Evolutionary conservation across 2,113 vertebrate species (phyloP).

Genomic region (Cervus canadensis): DNA sequence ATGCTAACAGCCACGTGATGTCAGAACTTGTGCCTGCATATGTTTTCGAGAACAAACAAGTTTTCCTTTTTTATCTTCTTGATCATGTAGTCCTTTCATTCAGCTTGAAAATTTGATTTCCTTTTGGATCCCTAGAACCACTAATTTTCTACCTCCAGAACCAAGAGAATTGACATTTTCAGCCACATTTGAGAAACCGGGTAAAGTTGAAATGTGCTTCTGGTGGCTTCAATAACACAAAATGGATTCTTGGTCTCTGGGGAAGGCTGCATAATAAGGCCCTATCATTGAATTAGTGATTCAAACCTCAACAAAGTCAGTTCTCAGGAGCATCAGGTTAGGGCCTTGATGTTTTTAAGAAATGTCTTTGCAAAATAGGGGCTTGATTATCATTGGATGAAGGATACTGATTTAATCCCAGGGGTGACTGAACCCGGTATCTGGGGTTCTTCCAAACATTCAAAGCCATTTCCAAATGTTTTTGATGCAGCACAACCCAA

Average conservation of each 20-base stretch:
- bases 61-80: slow-evolving; percentile 48
- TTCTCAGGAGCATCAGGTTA: slow-evolving; percentile 42
- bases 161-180: slow-evolving; percentile 38
- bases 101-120: slow-evolving; percentile 52
- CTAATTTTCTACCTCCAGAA: slow-evolving; percentile 50
- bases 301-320: slow-evolving; percentile 41
- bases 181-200: slow-evolving; percentile 40
- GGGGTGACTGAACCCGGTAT: slow-evolving; percentile 67
- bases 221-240: slow-evolving; percentile 51
- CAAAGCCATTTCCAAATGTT: slow-evolving; percentile 77
- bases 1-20: neutral
- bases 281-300: slow-evolving; percentile 55
- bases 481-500: slow-evolving; percentile 74
- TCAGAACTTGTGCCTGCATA: slow-evolving; percentile 41
- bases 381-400: slow-evolving; percentile 62
- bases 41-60: slow-evolving; percentile 41
- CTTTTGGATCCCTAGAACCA: slow-evolving; percentile 39
- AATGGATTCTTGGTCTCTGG: slow-evolving; percentile 48
- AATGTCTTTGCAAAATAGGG: slow-evolving; percentile 48
- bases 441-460: slow-evolving; percentile 76
- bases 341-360: slow-evolving; percentile 43
- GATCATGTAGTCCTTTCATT: slow-evolving; percentile 41
- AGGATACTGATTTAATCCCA: slow-evolving; percentile 69
- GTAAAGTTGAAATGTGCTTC: slow-evolving; percentile 43
- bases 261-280: slow-evolving; percentile 35